Percentiles rank a stretch among this genome's conserved stretches.
These are phyloP conservation scores for Machimus rusticus DNA, from an alignment of 2,888 invertebrate species.

Conservation along the genomic window DNA sequence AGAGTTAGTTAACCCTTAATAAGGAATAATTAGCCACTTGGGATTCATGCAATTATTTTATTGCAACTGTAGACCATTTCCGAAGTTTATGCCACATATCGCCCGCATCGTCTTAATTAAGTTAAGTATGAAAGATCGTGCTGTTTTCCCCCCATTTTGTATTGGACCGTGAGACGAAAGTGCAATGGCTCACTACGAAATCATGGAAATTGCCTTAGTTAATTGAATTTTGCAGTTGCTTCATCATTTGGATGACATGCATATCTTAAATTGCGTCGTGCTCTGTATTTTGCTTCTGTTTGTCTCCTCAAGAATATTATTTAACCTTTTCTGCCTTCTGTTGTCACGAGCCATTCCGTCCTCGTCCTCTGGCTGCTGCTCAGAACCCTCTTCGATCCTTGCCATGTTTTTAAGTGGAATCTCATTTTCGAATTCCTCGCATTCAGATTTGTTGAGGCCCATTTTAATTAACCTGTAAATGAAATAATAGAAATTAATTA, in stretches of 20 bases:
- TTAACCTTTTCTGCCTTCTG: slow-evolving; percentile 13
- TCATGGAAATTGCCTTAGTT: not conserved
- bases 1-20: not conserved
- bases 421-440: slow-evolving; percentile 38
- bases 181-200: not conserved
- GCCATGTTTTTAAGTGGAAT: slow-evolving; percentile 43
- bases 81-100: not conserved
- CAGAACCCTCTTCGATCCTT: slow-evolving; percentile 33
- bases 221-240: not conserved
- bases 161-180: not conserved
- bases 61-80: not conserved
- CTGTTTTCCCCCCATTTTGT: not conserved
- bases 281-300: not conserved
- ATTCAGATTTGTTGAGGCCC: slow-evolving; percentile 7
- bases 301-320: not conserved
- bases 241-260: not conserved
- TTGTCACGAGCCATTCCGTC: slow-evolving; percentile 30
- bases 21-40: not conserved
- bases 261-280: not conserved
- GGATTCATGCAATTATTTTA: not conserved
- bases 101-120: not conserved
- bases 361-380: not conserved
- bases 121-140: not conserved
- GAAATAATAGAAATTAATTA: not conserved
- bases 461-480: slow-evolving; percentile 1